Conservation (phyloP, 1,140 invertebrate species). For the Nixonia krombeini region DNA sequence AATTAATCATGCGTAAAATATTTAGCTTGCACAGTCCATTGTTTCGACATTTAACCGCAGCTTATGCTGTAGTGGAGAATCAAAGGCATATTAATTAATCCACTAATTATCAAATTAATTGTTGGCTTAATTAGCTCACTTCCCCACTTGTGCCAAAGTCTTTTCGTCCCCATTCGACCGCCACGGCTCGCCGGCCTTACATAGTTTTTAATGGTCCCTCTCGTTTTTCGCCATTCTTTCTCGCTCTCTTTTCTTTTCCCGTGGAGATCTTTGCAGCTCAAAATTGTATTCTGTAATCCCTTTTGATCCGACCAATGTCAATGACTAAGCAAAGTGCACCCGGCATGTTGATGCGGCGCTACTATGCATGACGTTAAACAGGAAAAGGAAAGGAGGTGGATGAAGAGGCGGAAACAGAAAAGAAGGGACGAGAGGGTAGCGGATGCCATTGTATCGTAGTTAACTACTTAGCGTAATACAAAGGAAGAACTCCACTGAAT, state of each 20-base stretch:
- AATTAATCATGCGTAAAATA: constrained; percentile 7
- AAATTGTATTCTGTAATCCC: background rate
- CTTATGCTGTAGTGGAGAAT: background rate
- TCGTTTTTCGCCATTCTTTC: constrained; percentile 5
- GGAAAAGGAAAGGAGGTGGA: constrained; percentile 8
- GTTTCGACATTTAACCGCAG: background rate
- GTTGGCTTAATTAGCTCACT: constrained; percentile 44
- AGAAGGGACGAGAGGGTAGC: background rate
- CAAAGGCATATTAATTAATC: constrained; percentile 53
- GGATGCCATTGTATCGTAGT: constrained; percentile 25
- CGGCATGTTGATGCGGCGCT: background rate
- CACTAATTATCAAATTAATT: constrained; percentile 58
- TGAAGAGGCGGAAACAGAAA: too few relatives aligned
- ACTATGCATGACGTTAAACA: constrained; percentile 2
- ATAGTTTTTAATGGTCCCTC: constrained; percentile 1
- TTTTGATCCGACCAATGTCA: background rate
- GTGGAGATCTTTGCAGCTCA: background rate
- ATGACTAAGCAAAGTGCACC: background rate
- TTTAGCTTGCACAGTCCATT: background rate
- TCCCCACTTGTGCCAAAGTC: too few relatives aligned
- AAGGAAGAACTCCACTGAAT: constrained; percentile 31
- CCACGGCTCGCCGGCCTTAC: background rate
- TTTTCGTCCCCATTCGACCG: constrained; percentile 6
- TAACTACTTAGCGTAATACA: constrained; percentile 45
- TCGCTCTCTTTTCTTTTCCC: constrained; percentile 10